phyloP scores from a whole-genome alignment of 1,140 invertebrate species.

The Drosophila guanche region DNA sequence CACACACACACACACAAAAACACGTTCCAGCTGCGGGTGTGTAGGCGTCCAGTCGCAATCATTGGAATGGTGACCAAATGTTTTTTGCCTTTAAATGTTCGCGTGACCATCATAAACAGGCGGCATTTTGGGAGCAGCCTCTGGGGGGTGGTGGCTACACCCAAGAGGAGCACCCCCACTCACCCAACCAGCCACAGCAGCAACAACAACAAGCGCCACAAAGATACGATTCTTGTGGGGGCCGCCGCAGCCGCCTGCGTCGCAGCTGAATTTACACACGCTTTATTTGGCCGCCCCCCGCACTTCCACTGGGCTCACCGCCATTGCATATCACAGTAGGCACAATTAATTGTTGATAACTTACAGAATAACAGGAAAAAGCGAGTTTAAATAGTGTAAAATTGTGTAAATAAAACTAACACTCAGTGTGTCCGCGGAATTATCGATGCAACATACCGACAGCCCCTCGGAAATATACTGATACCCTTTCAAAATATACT shows the following conservation, averaged over 20 bases:
- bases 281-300: slow-evolving; percentile 34
- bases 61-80: slow-evolving; percentile 28
- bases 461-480: slow-evolving; percentile 24
- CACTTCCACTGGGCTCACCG: slow-evolving; percentile 18
- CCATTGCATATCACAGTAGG: neutral
- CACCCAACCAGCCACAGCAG: slow-evolving; percentile 25
- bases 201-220: slow-evolving; percentile 24
- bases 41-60: slow-evolving; percentile 3
- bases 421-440: slow-evolving; percentile 53
- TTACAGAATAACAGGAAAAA: slow-evolving; percentile 64
- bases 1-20: slow-evolving; percentile 23
- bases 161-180: slow-evolving; percentile 51
- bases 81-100: slow-evolving; percentile 41
- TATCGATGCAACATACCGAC: neutral
- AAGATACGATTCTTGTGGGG: slow-evolving; percentile 19
- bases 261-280: slow-evolving; percentile 65
- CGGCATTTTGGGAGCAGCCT: slow-evolving; percentile 11
- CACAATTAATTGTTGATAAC: slow-evolving; percentile 56
- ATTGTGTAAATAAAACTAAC: slow-evolving; percentile 73
- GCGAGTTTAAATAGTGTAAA: slow-evolving; percentile 60
- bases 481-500: slow-evolving; percentile 4
- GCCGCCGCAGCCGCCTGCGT: neutral
- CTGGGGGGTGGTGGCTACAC: slow-evolving; percentile 38
- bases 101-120: slow-evolving; percentile 65
- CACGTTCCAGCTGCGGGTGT: slow-evolving; percentile 31